Evolutionary conservation across 1,140 invertebrate species (phyloP), one percentile per base, ranked within the genome.

Genomic region (Zophobas atratus): DNA sequence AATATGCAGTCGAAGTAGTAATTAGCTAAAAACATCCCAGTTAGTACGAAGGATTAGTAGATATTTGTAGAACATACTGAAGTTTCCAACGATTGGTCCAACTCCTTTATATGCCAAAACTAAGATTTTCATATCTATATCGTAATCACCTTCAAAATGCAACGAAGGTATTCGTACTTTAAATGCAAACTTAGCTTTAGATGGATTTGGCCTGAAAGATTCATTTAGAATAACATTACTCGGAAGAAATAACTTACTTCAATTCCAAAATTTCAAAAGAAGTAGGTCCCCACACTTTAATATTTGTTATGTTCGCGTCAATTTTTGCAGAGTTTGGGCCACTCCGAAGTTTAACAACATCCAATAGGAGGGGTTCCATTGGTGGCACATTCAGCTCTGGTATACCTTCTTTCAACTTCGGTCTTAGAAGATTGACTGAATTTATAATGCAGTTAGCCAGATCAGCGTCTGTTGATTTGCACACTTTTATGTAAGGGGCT

Each of bases 401-500:
- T 73, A 93, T 92, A 77, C 93, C 93, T 84, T 87, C 83, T 2
- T 86, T 85, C 57, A 93, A 87, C 83, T 91, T 90, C 0, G 88
- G 88, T 71, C 90, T 87, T 1, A 94, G 82, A 34, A 88, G 85
- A 43, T 93, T 89, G 2, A 93, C 90, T 0, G 92, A 90, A 70
- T 91, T 89, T 51, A 88, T 88, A 70, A 94, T 92, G 82, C 93
- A 94, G 75, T 87, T 87, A 79, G 91, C 88, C 43, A 93, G 87
- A 5, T 92, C 86, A 0, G 91, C 90, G 83, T 93, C 90, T 56
- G 86, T 88, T 77, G 90, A 88, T 80, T 89, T 90, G 80, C 92
- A 94, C 49, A 91, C 84, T 81, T 92, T 90, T 77, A 94, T 92
- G 82, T 92, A 93, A 5, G 91, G 85, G 20, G 93, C 93, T 94